These are phyloP conservation scores for Oophaga sylvatica DNA, from an alignment of 2,797 vertebrate genomes.

Conservation along the genomic window DNA sequence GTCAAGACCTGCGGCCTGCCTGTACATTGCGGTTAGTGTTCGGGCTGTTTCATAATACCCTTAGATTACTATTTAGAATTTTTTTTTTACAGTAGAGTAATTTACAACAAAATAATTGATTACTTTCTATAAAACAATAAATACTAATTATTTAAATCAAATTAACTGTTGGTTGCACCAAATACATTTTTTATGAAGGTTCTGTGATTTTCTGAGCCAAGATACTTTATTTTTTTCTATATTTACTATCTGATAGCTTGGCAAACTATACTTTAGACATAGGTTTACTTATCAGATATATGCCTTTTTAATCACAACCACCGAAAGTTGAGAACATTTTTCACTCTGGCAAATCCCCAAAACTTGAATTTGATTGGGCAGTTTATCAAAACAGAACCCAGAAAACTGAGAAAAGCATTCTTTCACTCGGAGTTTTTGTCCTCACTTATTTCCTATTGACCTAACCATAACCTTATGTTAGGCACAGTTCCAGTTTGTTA, in stretches of 20 bases:
- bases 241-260: constrained; percentile 20
- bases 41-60: too few species aligned
- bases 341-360: constrained; percentile 67
- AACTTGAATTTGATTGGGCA: constrained; percentile 71
- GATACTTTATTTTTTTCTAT: constrained; percentile 23
- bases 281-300: constrained; percentile 64
- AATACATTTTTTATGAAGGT: constrained; percentile 54
- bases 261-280: constrained; percentile 53
- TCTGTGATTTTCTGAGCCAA: constrained; percentile 34
- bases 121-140: not conserved
- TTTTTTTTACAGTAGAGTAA: not conserved
- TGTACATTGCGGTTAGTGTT: too few species aligned
- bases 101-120: not conserved
- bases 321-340: constrained; percentile 66
- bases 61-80: not conserved
- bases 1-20: too few species aligned
- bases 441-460: constrained; percentile 83
- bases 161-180: not conserved
- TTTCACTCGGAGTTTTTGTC: constrained; percentile 84
- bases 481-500: constrained; percentile 73
- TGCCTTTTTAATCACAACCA: constrained; percentile 68
- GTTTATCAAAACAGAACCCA: constrained; percentile 74
- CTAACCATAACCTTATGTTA: constrained; percentile 71
- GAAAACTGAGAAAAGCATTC: constrained; percentile 74
- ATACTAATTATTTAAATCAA: not conserved